phyloP scores from a whole-genome alignment of 2,888 invertebrate species.

The Cyaniris semiargus region DNA sequence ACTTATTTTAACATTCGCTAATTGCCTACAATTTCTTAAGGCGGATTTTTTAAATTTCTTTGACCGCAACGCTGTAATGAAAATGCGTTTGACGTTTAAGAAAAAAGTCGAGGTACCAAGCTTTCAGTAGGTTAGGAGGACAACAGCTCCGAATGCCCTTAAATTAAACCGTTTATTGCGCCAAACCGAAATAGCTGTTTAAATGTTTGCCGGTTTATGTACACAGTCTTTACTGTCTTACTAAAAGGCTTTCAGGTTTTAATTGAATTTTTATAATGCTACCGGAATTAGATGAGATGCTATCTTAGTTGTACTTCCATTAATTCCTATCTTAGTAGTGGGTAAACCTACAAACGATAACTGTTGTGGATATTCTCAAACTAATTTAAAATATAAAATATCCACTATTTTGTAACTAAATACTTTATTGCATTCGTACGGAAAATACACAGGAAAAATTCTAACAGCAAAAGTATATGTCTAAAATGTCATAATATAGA shows the following conservation, averaged over 20 bases:
- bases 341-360: too few species aligned
- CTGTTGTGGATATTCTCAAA: too few species aligned
- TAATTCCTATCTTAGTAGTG: not conserved
- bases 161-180: conserved; percentile 31
- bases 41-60: conserved; percentile 1
- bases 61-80: conserved; percentile 1
- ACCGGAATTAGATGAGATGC: conserved; percentile 1
- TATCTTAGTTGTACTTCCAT: not conserved
- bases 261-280: conserved; percentile 18
- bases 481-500: too few species aligned
- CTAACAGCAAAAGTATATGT: too few species aligned
- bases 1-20: not conserved
- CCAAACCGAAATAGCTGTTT: conserved; percentile 29
- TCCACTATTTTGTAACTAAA: too few species aligned
- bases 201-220: conserved; percentile 15
- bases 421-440: too few species aligned
- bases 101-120: conserved; percentile 30
- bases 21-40: conserved; percentile 15
- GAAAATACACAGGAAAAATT: too few species aligned
- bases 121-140: conserved; percentile 40
- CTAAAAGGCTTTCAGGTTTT: conserved; percentile 11
- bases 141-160: conserved; percentile 36
- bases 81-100: conserved; percentile 9
- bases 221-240: conserved; percentile 14
- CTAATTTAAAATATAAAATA: too few species aligned